Evolutionary conservation across 1,140 invertebrate species (phyloP).

Genomic region (Euura saliciscinereae): DNA sequence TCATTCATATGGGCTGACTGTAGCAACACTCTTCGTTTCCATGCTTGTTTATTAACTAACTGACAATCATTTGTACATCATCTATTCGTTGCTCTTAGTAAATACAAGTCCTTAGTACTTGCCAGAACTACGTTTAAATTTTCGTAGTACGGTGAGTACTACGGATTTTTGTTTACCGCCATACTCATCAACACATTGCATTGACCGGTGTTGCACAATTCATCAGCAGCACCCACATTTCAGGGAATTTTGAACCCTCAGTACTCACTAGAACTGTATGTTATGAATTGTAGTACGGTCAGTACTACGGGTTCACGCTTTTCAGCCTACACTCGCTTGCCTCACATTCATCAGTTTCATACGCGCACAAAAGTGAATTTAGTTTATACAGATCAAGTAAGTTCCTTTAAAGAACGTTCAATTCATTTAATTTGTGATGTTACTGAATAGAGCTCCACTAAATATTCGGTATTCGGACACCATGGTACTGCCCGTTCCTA

Average conservation of each 20-base stretch:
- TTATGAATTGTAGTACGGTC: background rate
- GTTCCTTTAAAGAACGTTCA: too few species aligned
- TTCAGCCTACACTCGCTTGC: background rate
- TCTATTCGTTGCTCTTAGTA: conserved; percentile 8
- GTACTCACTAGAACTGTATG: background rate
- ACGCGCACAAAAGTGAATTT: too few species aligned
- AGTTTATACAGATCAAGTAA: too few species aligned
- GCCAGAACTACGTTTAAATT: conserved; percentile 31
- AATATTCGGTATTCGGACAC: background rate
- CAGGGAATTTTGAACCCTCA: background rate
- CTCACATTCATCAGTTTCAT: too few species aligned
- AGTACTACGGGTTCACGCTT: background rate
- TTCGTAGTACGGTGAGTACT: conserved; percentile 40
- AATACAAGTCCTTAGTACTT: conserved; percentile 26
- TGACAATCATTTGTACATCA: too few species aligned
- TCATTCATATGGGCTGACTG: background rate
- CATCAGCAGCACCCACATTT: background rate
- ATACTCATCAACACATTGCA: too few species aligned
- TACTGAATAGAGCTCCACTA: too few species aligned
- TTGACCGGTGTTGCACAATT: too few species aligned
- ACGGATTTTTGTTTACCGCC: conserved; percentile 25
- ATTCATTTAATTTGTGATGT: too few species aligned
- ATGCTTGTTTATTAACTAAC: too few species aligned
- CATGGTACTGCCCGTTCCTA: background rate
- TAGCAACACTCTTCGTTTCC: background rate